A percentile compares a stretch with the other conserved stretches of the same genome.
Conservation (phyloP, 2,113 vertebrate genomes). For the Oreocharis arfaki region DNA sequence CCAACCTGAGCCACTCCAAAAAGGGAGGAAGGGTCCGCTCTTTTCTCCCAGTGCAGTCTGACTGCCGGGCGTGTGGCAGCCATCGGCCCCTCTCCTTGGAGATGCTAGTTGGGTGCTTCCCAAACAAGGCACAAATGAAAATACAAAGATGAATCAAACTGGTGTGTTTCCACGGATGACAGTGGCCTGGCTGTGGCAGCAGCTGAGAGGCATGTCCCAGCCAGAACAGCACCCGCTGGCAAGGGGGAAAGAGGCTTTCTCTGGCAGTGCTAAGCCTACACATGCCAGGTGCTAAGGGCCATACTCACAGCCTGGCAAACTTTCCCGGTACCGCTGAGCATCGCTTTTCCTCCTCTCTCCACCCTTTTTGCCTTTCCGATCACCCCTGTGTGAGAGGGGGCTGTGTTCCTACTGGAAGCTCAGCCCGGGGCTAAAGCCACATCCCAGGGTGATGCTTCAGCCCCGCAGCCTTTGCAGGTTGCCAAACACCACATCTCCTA, state of each 20-base stretch:
- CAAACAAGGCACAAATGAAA: not conserved
- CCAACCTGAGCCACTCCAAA: not conserved
- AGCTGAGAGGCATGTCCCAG: not conserved
- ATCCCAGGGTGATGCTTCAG: not conserved
- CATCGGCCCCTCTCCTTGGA: rapidly evolving
- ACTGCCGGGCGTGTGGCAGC: too few species aligned
- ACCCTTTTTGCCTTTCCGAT: not conserved
- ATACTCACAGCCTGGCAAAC: not conserved
- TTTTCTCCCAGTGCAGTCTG: not conserved
- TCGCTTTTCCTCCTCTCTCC: rapidly evolving
- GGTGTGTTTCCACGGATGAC: not conserved
- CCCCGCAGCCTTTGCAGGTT: not conserved
- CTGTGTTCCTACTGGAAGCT: not conserved
- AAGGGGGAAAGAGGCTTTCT: not conserved
- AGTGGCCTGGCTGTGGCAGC: not conserved
- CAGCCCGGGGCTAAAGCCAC: not conserved
- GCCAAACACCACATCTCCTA: not conserved
- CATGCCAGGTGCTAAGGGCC: not conserved
- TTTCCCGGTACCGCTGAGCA: not conserved
- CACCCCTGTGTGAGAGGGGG: rapidly evolving
- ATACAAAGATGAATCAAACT: not conserved
- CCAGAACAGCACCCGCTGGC: not conserved
- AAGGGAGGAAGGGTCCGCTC: not conserved
- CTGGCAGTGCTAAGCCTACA: not conserved
- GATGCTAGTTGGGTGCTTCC: rapidly evolving